A percentile compares a stretch with the other conserved stretches of the same genome.
Evolutionary conservation across 2,888 invertebrate species (phyloP).

Genomic region (Lasioglossum lativentre): DNA sequence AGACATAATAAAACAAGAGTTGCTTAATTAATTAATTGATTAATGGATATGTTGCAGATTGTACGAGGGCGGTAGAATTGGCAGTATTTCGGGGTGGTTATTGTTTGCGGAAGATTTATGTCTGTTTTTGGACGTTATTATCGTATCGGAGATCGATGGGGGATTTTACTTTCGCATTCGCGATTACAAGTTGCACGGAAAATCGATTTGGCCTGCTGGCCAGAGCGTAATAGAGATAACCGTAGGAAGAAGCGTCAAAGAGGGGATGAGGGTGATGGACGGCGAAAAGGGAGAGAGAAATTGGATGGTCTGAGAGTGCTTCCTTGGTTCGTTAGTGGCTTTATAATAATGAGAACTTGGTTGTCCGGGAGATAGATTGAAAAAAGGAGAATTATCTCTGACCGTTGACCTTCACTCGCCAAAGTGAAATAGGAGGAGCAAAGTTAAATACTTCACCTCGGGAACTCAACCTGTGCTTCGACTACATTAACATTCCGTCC

Average conservation of each 20-base stretch:
- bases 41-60: not conserved
- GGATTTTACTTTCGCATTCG: constrained; percentile 66
- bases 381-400: constrained; percentile 80
- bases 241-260: constrained; percentile 22
- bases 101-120: not conserved
- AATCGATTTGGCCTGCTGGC: constrained; percentile 77
- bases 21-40: not conserved
- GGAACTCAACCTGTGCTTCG: not conserved
- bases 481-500: not conserved
- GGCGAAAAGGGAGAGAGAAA: constrained; percentile 53
- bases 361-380: constrained; percentile 65
- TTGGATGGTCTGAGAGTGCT: constrained; percentile 66
- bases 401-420: constrained; percentile 73
- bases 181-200: constrained; percentile 58
- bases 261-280: constrained; percentile 41
- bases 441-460: not conserved
- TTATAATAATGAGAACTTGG: constrained; percentile 78
- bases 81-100: not conserved
- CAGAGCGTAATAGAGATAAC: constrained; percentile 54
- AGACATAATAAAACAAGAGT: not conserved
- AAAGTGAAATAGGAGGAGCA: not conserved
- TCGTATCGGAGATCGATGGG: constrained; percentile 21
- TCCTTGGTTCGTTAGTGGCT: constrained; percentile 81
- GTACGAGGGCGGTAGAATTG: not conserved
- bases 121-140: not conserved